Evolutionary conservation across 2,888 invertebrate species (phyloP).

Genomic region (Mongoloraphidia duomilia): DNA sequence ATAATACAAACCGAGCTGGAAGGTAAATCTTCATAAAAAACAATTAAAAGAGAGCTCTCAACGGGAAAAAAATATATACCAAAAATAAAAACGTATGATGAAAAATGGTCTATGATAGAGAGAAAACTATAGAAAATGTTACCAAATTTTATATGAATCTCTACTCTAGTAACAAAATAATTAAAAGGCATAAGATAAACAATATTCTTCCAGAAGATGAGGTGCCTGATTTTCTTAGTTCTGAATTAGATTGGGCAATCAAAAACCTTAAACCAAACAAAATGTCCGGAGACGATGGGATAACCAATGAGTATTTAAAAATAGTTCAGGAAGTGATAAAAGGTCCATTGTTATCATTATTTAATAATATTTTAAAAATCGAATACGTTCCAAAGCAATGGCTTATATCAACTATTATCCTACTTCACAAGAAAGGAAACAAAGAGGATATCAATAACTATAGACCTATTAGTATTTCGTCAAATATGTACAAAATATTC

Average conservation of each 20-base stretch:
- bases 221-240: too few species aligned
- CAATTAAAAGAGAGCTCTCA: too few species aligned
- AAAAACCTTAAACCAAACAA: background rate
- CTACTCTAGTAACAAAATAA: too few species aligned
- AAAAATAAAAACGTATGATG: too few species aligned
- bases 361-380: background rate
- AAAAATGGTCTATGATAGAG: too few species aligned
- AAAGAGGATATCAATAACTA: conserved; percentile 7
- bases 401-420: conserved; percentile 4
- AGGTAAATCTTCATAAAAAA: background rate
- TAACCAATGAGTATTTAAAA: background rate
- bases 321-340: background rate
- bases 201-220: too few species aligned
- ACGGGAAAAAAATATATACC: too few species aligned
- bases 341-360: background rate
- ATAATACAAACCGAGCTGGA: background rate
- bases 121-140: too few species aligned
- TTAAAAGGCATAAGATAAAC: too few species aligned
- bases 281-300: background rate
- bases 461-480: conserved; percentile 7
- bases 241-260: too few species aligned
- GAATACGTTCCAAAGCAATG: conserved; percentile 1
- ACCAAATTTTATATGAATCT: too few species aligned
- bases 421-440: conserved; percentile 5
- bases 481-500: conserved; percentile 3